These are phyloP conservation scores for Dendrocopos noguchii DNA, from an alignment of 2,113 vertebrate genomes.

Conservation along the genomic window DNA sequence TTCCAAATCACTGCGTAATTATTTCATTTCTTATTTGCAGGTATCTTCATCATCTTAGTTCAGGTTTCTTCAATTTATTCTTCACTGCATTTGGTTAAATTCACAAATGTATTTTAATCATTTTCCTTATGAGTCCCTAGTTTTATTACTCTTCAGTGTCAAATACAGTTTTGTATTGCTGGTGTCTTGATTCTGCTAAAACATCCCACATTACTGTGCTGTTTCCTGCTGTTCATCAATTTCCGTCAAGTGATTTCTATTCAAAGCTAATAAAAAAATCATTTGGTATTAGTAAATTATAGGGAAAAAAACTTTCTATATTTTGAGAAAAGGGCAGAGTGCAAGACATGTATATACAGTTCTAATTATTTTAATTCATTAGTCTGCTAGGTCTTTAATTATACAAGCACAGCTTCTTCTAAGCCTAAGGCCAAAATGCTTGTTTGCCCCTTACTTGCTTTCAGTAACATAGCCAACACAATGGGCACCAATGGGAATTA, in stretches of 20 bases:
- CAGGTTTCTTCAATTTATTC: not conserved
- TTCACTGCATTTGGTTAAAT: not conserved
- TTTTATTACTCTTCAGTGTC: not conserved
- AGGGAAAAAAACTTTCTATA: not conserved
- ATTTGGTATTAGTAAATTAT: not conserved
- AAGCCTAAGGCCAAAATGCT: not conserved
- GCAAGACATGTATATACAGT: not conserved
- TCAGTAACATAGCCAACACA: not conserved
- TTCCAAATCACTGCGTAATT: not conserved
- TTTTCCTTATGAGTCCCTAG: not conserved
- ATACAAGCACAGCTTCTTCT: not conserved
- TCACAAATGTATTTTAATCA: not conserved
- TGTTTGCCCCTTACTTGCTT: not conserved
- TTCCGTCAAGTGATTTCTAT: conserved; percentile 12
- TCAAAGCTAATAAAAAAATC: not conserved
- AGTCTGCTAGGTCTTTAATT: not conserved
- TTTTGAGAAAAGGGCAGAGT: not conserved
- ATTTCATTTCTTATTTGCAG: not conserved
- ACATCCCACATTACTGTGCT: not conserved
- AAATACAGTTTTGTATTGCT: not conserved
- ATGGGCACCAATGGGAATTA: not conserved
- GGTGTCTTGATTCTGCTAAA: not conserved
- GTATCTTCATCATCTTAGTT: not conserved
- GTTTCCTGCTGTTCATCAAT: not conserved
- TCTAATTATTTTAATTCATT: conserved; percentile 2